These are phyloP conservation scores for Pherbina coryleti DNA, from an alignment of 2,888 invertebrate genomes.

Conservation along the genomic window DNA sequence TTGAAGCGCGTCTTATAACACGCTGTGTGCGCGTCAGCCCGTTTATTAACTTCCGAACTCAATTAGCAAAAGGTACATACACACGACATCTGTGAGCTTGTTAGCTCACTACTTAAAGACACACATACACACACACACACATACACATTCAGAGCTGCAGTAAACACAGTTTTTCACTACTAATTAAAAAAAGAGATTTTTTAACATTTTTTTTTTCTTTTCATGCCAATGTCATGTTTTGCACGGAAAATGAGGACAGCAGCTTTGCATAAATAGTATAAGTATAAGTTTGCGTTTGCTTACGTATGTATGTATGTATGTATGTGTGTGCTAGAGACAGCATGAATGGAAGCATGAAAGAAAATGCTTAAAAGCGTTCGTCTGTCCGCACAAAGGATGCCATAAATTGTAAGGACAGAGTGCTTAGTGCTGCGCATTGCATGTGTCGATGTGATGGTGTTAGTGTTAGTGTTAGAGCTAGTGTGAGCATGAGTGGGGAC, in stretches of 20 bases:
- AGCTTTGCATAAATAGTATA: slow-evolving; percentile 27
- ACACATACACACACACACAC: background rate
- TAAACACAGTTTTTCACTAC: slow-evolving; percentile 24
- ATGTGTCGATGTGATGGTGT: background rate
- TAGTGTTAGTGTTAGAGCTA: background rate
- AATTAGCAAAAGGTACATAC: background rate
- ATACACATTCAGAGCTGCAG: background rate
- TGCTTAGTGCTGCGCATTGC: background rate
- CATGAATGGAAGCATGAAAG: background rate
- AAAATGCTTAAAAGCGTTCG: background rate
- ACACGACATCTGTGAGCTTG: background rate
- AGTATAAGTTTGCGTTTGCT: background rate
- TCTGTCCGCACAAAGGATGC: background rate
- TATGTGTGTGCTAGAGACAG: background rate
- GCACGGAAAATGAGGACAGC: slow-evolving; percentile 30
- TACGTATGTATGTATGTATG: background rate
- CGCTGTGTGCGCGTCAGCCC: background rate
- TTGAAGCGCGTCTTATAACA: too few relatives aligned
- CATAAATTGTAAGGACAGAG: background rate
- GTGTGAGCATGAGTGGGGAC: background rate
- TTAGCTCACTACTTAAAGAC: background rate
- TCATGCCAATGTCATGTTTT: slow-evolving; percentile 28
- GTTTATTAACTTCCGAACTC: slow-evolving; percentile 2
- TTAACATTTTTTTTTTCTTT: slow-evolving; percentile 1
- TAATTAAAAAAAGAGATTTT: slow-evolving; percentile 46